Conservation (phyloP, 2,888 invertebrate genomes). For the Aproaerema taeniolella region DNA sequence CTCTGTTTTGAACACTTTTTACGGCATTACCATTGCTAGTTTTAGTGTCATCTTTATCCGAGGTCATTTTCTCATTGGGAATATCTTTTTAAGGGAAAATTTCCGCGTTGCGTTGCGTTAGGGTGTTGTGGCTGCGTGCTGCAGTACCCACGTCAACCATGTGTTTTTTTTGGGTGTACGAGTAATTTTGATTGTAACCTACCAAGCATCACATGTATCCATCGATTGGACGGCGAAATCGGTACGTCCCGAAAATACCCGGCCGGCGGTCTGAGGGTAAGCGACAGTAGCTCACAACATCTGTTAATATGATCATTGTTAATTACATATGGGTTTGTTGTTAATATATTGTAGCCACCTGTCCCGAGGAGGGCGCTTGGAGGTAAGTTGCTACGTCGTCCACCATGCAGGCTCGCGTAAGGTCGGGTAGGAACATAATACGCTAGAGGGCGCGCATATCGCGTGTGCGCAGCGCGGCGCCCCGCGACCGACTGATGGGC, state of each 20-base stretch:
- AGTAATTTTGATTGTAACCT: background rate
- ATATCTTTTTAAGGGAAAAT: no score
- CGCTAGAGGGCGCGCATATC: slow-evolving; percentile 68
- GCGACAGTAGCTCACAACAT: slow-evolving; percentile 76
- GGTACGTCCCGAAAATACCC: slow-evolving; percentile 70
- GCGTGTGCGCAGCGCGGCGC: slow-evolving; percentile 72
- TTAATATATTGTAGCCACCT: slow-evolving; percentile 83
- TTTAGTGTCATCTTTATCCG: no score
- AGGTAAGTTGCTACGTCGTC: slow-evolving; percentile 97
- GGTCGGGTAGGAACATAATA: slow-evolving; percentile 94
- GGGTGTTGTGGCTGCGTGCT: slow-evolving; percentile 8
- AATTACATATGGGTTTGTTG: slow-evolving; percentile 77
- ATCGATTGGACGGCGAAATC: slow-evolving; percentile 55
- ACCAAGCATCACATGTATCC: slow-evolving; percentile 49
- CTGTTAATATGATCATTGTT: slow-evolving; percentile 78
- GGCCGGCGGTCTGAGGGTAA: slow-evolving; percentile 68
- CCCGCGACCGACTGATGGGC: slow-evolving; percentile 66
- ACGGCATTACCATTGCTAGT: slow-evolving; percentile 24
- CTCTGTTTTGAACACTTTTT: slow-evolving; percentile 46
- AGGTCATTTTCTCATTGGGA: no score
- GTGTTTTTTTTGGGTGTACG: slow-evolving; percentile 22
- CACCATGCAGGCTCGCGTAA: slow-evolving; percentile 96
- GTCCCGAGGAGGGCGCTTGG: slow-evolving; percentile 96
- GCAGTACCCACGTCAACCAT: slow-evolving; percentile 23
- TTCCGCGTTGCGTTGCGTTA: no score